Evolutionary conservation across 1,140 invertebrate genomes (phyloP).

Genomic region (Eriosoma lanigerum): DNA sequence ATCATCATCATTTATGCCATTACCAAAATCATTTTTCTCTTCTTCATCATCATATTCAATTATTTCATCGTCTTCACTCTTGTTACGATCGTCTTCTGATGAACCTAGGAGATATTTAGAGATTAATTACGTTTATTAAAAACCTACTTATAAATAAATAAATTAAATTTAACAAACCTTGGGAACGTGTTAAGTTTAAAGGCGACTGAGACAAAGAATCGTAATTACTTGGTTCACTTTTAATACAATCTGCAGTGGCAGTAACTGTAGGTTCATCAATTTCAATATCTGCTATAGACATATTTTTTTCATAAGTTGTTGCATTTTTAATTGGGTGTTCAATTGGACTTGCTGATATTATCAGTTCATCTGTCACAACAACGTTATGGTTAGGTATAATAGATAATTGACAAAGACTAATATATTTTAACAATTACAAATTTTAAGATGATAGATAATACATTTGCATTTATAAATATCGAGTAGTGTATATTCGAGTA

Average conservation of each 20-base stretch:
- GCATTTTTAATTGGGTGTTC: not conserved
- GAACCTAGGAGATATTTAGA: not conserved
- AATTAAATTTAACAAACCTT: conserved; percentile 5
- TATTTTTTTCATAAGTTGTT: not conserved
- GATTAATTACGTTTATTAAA: no score
- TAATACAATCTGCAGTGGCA: not conserved
- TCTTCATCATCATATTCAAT: conserved; percentile 10
- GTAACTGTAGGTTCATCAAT: not conserved
- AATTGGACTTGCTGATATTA: not conserved
- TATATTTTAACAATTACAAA: not conserved
- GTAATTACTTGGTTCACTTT: conserved; percentile 23
- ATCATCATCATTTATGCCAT: not conserved
- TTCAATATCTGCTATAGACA: not conserved
- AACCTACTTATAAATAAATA: not conserved
- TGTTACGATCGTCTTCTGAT: not conserved
- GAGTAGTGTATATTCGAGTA: no score
- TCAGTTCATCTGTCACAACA: not conserved
- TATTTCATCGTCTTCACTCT: not conserved
- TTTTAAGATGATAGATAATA: no score
- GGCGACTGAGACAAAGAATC: conserved; percentile 38
- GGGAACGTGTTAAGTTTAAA: conserved; percentile 33
- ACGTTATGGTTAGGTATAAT: not conserved
- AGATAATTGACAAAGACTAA: no score
- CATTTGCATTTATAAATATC: no score
- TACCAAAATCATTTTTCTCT: not conserved